Percentiles rank a stretch among this genome's conserved stretches.
phyloP scores from a whole-genome alignment of 2,113 vertebrate species.

The Siniperca knerii region DNA sequence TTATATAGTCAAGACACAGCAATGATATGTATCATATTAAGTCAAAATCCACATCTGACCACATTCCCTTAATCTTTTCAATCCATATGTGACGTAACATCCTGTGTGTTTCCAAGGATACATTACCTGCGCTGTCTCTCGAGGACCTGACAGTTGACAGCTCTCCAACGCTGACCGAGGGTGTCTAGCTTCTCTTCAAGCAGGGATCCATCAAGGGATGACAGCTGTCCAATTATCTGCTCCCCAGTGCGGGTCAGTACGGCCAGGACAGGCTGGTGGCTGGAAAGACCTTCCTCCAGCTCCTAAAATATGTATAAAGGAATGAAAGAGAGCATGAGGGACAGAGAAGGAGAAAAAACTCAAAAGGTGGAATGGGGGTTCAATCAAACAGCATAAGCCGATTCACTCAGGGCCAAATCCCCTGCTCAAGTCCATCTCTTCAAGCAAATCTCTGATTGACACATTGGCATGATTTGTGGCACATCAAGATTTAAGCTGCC shows the following conservation, averaged over 20 bases:
- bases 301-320: slow-evolving; percentile 82
- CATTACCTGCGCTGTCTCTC: slow-evolving; percentile 89
- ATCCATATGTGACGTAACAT: background rate
- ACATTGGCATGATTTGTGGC: slow-evolving; percentile 43
- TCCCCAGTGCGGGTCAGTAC: slow-evolving; percentile 87
- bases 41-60: background rate
- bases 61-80: background rate
- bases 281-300: slow-evolving; percentile 90
- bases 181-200: slow-evolving; percentile 90
- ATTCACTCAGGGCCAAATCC: slow-evolving; percentile 44
- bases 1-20: background rate
- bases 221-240: slow-evolving; percentile 88
- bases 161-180: slow-evolving; percentile 88
- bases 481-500: slow-evolving; percentile 58
- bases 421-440: slow-evolving; percentile 26
- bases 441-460: slow-evolving; percentile 54
- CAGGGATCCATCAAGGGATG: slow-evolving; percentile 87
- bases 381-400: slow-evolving; percentile 39
- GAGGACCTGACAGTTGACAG: slow-evolving; percentile 80
- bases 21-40: background rate
- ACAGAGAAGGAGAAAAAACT: background rate
- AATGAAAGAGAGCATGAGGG: background rate
- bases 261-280: slow-evolving; percentile 86
- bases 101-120: slow-evolving; percentile 1
- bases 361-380: background rate